Conservation (phyloP, 2,797 vertebrate genomes). For the Synanceia verrucosa region DNA sequence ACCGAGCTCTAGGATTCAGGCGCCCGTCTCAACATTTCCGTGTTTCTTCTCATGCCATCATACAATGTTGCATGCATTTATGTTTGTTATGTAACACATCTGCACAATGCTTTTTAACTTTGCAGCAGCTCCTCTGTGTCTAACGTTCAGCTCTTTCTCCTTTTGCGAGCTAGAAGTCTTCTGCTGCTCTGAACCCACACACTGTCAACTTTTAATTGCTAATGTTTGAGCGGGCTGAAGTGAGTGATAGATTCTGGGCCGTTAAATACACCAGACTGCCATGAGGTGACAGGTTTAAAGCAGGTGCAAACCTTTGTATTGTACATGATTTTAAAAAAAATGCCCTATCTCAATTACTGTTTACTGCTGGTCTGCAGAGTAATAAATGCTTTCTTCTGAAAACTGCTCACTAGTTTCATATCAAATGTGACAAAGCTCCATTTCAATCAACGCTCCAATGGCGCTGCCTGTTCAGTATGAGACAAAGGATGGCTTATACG, state of each 20-base stretch:
- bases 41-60: conserved; percentile 33
- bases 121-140: conserved; percentile 3
- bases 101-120: conserved; percentile 27
- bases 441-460: too few species aligned
- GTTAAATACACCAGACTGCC: conserved; percentile 19
- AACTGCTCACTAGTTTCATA: conserved; percentile 35
- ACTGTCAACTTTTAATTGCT: conserved; percentile 42
- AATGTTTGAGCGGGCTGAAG: conserved; percentile 20
- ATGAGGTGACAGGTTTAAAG: conserved; percentile 30
- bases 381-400: conserved; percentile 27
- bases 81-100: conserved; percentile 34
- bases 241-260: conserved; percentile 13
- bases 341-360: conserved; percentile 3
- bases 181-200: conserved; percentile 20
- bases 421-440: conserved; percentile 40
- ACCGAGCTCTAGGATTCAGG: conserved; percentile 42
- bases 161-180: neutral
- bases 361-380: conserved; percentile 8
- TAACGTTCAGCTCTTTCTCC: neutral
- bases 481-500: conserved; percentile 37
- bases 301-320: conserved; percentile 19
- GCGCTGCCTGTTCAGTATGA: conserved; percentile 21
- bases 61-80: conserved; percentile 26
- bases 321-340: conserved; percentile 20
- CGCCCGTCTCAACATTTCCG: conserved; percentile 22